Percentiles rank a stretch among this genome's conserved stretches.
phyloP scores from a whole-genome alignment of 2,797 vertebrate genomes.

The Gallinago nigripennis region DNA sequence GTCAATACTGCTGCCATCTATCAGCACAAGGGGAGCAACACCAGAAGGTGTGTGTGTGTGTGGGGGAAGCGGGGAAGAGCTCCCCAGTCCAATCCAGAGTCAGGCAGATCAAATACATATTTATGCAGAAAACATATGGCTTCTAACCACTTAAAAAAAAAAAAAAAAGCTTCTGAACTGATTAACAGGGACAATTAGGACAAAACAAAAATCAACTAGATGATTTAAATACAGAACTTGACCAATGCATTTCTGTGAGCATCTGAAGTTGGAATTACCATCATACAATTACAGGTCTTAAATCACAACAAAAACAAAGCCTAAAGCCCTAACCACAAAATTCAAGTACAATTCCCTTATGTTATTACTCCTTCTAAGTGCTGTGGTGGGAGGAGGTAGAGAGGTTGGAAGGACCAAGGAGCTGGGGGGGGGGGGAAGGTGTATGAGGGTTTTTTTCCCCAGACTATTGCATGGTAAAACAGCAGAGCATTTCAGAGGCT shows the following conservation, averaged over 20 bases:
- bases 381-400: not conserved
- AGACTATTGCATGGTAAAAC: not conserved
- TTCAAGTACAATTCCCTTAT: not conserved
- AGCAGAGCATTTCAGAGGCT: not conserved
- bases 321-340: constrained; percentile 13
- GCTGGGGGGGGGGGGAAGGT: too few relatives aligned
- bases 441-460: not conserved
- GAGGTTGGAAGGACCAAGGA: not conserved
- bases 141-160: not conserved
- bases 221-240: not conserved
- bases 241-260: not conserved
- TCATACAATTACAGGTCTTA: not conserved
- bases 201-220: not conserved
- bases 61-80: not conserved
- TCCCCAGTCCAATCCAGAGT: not conserved
- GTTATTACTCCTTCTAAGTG: not conserved
- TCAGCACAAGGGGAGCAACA: not conserved
- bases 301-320: constrained; percentile 35
- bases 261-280: not conserved
- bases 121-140: not conserved
- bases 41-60: not conserved
- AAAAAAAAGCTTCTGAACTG: not conserved
- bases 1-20: not conserved
- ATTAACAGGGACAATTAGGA: not conserved
- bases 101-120: not conserved